Conservation (phyloP, 2,888 invertebrate genomes). For the Chaetogeoica ovagalla region DNA sequence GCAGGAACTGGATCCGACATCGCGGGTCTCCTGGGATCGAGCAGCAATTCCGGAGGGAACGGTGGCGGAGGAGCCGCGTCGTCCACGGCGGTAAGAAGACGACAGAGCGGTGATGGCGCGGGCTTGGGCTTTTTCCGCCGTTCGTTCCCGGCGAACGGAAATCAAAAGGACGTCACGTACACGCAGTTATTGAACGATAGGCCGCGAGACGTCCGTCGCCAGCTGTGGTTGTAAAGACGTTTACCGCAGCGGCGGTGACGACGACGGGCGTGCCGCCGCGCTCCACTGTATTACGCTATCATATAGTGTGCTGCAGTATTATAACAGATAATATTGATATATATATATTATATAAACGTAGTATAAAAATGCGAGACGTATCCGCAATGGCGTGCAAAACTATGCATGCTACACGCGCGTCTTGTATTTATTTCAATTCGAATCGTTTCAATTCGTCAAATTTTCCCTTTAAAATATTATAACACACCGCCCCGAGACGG, state of each 20-base stretch:
- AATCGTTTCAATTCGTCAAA: too few relatives aligned
- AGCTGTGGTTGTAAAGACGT: conserved; percentile 28
- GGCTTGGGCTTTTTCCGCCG: conserved; percentile 4
- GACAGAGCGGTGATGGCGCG: conserved; percentile 21
- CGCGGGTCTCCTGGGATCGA: conserved; percentile 26
- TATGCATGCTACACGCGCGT: neutral
- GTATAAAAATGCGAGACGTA: neutral
- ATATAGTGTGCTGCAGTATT: neutral
- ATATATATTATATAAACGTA: neutral
- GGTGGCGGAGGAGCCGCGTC: neutral
- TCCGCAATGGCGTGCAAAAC: too few relatives aligned
- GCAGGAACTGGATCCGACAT: conserved; percentile 26
- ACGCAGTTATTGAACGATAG: conserved; percentile 36
- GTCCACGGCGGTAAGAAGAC: conserved; percentile 27
- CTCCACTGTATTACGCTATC: neutral
- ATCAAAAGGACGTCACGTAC: conserved; percentile 24
- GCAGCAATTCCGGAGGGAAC: conserved; percentile 25
- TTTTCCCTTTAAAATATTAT: too few relatives aligned
- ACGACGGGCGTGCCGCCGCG: neutral
- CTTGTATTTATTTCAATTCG: too few relatives aligned
- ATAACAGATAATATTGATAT: too few relatives aligned
- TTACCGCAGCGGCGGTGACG: neutral
- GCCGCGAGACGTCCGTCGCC: conserved; percentile 14
- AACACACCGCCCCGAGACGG: too few relatives aligned
- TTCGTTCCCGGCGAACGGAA: neutral